Evolutionary conservation across 2,888 invertebrate genomes (phyloP).

Genomic region (Lepas anatifera): DNA sequence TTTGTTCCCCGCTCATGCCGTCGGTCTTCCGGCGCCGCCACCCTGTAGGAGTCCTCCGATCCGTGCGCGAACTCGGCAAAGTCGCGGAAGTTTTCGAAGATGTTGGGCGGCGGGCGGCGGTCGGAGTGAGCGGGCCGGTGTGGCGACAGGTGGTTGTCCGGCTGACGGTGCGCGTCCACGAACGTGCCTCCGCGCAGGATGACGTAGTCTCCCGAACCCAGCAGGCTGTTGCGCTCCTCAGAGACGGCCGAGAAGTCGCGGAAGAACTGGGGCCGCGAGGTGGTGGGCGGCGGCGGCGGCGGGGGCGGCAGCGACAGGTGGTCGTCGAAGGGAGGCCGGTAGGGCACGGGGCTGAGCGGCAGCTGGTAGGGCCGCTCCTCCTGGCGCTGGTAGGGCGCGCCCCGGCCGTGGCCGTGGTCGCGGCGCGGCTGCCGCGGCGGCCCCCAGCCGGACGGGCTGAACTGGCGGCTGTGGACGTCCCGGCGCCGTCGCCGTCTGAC

Average conservation of each 20-base stretch:
- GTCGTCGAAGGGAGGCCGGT: constrained; percentile 1
- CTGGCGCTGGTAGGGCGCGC: not conserved
- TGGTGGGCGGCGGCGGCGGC: not conserved
- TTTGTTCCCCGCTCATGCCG: not conserved
- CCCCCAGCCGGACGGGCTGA: not conserved
- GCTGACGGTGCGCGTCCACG: constrained; percentile 21
- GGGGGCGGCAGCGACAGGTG: not conserved
- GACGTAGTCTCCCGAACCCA: constrained; percentile 26
- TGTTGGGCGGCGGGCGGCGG: not conserved
- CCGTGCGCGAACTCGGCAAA: constrained; percentile 24
- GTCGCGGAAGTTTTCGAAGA: constrained; percentile 26
- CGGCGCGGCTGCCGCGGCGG: not conserved
- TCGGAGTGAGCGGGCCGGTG: not conserved
- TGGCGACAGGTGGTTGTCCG: constrained; percentile 13
- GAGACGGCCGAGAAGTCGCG: not conserved
- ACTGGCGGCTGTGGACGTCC: not conserved
- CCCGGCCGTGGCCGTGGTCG: not conserved
- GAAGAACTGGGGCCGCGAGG: not conserved
- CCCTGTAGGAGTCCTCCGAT: not conserved
- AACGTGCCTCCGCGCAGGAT: constrained; percentile 25
- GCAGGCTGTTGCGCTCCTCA: constrained; percentile 13
- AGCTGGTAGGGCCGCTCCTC: not conserved
- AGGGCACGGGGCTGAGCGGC: not conserved
- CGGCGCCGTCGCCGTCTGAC: not conserved
- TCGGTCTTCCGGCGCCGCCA: not conserved